phyloP scores from a whole-genome alignment of 2,888 invertebrate genomes.

The Drosophila ochracea region DNA sequence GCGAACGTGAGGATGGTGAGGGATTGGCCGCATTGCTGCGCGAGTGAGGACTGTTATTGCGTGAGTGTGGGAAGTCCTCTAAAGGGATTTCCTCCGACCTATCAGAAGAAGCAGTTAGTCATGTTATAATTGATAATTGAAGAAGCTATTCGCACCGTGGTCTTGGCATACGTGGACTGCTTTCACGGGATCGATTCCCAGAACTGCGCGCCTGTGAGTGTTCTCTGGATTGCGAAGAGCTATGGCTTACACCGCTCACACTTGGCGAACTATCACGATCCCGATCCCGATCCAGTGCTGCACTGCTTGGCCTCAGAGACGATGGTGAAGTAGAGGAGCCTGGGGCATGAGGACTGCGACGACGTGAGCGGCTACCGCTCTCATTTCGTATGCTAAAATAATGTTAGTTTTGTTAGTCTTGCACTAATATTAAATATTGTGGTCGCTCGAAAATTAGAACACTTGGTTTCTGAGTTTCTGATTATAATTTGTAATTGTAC shows the following conservation, averaged over 20 bases:
- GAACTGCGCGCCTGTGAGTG: slow-evolving; percentile 80
- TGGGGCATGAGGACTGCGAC: slow-evolving; percentile 85
- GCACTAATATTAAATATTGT: background rate
- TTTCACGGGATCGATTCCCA: slow-evolving; percentile 87
- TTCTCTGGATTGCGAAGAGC: slow-evolving; percentile 82
- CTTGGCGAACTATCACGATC: slow-evolving; percentile 84
- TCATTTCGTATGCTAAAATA: slow-evolving; percentile 79
- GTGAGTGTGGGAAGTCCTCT: slow-evolving; percentile 90
- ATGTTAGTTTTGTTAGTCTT: background rate
- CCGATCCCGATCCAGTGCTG: slow-evolving; percentile 63
- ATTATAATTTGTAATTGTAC: slow-evolving; percentile 2
- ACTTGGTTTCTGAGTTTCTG: slow-evolving; percentile 1
- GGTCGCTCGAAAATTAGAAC: slow-evolving; percentile 4
- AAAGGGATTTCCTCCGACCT: slow-evolving; percentile 92
- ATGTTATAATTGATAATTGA: background rate
- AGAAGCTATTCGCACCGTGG: slow-evolving; percentile 85
- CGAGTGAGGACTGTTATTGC: slow-evolving; percentile 85
- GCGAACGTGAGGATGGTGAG: slow-evolving; percentile 85
- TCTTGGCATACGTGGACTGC: slow-evolving; percentile 90
- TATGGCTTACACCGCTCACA: slow-evolving; percentile 84
- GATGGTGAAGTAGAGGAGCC: slow-evolving; percentile 85
- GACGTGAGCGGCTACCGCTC: slow-evolving; percentile 81
- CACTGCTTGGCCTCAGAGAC: slow-evolving; percentile 58
- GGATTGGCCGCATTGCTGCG: slow-evolving; percentile 60
- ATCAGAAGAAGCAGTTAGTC: slow-evolving; percentile 10